Evolutionary conservation across 2,888 invertebrate genomes (phyloP), one percentile per base, ranked within the genome.

Genomic region (Pterostichus niger): DNA sequence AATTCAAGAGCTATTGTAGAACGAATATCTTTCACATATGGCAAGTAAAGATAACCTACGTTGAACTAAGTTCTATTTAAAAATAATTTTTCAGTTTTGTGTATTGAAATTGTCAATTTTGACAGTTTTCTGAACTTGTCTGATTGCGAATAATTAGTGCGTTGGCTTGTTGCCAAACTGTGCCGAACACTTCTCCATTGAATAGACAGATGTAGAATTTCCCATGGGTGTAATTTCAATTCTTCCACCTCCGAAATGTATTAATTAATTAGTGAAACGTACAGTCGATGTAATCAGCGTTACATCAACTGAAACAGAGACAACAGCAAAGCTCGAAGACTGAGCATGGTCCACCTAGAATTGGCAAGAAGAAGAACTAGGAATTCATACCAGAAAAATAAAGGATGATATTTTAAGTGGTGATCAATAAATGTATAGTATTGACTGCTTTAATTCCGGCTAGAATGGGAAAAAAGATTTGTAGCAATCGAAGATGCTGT

Each of bases 81-180:
- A 40, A 44, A 71, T 44, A 71, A 44, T 71, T 71, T 44, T 44
- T 10, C 68, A 46, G 64, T 79, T 64, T 79, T 44, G 78, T 59
- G 13, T 64, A 79, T 79, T 46, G 44, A 49, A 61, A 64, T 2
- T 17, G 68, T 71, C 68, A 71, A 71, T 33, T 61, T 33, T 71
- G 73, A 80, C 80, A 80, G 33, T 44, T 35, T 44, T 35, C 81
- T 68, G 73, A 81, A 73, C 33, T 73, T 73, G 73, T 54, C 56
- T 81, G 71, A 52, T 79, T 64, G 49, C 44, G 56, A 68, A 81
- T 81, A 71, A 81, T 81, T 81, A 81, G 81, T 81, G 73, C 17
- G 44, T 80, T 80, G 80, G 80, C 61, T 68, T 31, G 11, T 7
- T 24, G 73, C 81, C 73, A 73, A 52, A 54, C 54, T 56, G 49